Percentiles rank a stretch among this genome's conserved stretches.
These are phyloP conservation scores for Tigriopus californicus DNA, from an alignment of 2,888 invertebrate species.

Conservation along the genomic window DNA sequence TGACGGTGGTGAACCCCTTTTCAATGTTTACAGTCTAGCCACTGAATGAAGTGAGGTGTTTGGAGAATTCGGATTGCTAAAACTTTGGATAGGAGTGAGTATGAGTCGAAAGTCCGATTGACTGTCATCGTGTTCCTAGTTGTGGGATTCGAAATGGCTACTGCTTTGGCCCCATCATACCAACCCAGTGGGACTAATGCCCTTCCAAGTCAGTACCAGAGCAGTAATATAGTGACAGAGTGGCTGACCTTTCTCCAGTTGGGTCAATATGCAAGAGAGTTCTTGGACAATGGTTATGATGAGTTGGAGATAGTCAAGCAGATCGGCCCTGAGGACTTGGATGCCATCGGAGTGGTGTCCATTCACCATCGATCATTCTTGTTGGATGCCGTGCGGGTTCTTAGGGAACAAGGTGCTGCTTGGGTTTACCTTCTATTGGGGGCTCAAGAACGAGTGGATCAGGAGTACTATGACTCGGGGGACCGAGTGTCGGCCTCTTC, in stretches of 20 bases:
- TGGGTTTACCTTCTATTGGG: slow-evolving; percentile 44
- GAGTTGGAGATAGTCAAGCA: slow-evolving; percentile 92
- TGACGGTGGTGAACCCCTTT: too few species aligned
- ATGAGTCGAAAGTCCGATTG: too few species aligned
- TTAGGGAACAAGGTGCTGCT: slow-evolving; percentile 79
- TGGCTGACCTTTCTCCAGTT: slow-evolving; percentile 74
- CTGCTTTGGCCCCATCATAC: too few species aligned
- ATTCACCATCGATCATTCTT: slow-evolving; percentile 59
- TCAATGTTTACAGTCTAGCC: too few species aligned
- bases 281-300: slow-evolving; percentile 90
- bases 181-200: too few species aligned
- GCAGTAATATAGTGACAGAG: slow-evolving; percentile 10
- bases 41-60: too few species aligned
- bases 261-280: slow-evolving; percentile 77
- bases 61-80: too few species aligned
- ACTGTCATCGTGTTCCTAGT: too few species aligned
- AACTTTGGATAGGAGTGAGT: too few species aligned
- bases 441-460: not conserved
- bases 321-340: slow-evolving; percentile 83
- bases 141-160: too few species aligned
- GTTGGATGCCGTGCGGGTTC: slow-evolving; percentile 61
- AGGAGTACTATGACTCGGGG: not conserved
- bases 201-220: too few species aligned
- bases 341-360: slow-evolving; percentile 81
- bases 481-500: slow-evolving; percentile 7